Base-by-base conservation (phyloP, 2,888 invertebrate genomes). In the Sarcophaga carnaria region DNA sequence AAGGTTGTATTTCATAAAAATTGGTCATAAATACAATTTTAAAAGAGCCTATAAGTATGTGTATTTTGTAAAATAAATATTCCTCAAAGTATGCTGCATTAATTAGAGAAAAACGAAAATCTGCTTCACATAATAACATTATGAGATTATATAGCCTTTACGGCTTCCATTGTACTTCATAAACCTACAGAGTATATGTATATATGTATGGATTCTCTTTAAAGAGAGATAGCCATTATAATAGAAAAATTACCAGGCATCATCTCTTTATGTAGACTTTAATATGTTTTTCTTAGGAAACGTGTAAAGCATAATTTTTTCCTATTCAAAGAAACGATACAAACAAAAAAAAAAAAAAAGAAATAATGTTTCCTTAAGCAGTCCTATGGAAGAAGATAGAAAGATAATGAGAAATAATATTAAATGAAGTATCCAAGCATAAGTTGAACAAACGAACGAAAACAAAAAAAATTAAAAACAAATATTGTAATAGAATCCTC, bases 281-380 rank as follows among this genome's bases (percentile, higher is more conserved):
- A 20, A n/a, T 59, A 62, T 72, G 22, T 47, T 27, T 27, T 45
- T 75, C 22, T 66, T 81, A 0, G 10, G 27, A 75, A 75, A 75
- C 47, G 67, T 74, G 79, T 70, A 27, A 45, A 54, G 70, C 63
- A 71, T 79, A 79, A 79, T 79, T 54, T 49, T 69, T 47, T 59
- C 6, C 59, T 59, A 62, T 37, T 70, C 62, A 62, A n/a, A 70
- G 20, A 54, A 20, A 66, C 0, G 37, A 63, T 47, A 45, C 6
- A 47, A 37, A 49, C 45, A 22, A 45, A 20, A 6, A 62, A 78
- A 45, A 11, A 60, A 27, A 22, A 71, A 27, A 10, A 60, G 20
- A 27, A 59, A 54, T 17, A 25, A 62, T 70, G 25, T 20, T 37
- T 37, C 37, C 2, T 37, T 37, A 37, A 37, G 37, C 8, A 37